phyloP scores from a whole-genome alignment of 2,888 invertebrate genomes.

The Microplitis deprimator region DNA sequence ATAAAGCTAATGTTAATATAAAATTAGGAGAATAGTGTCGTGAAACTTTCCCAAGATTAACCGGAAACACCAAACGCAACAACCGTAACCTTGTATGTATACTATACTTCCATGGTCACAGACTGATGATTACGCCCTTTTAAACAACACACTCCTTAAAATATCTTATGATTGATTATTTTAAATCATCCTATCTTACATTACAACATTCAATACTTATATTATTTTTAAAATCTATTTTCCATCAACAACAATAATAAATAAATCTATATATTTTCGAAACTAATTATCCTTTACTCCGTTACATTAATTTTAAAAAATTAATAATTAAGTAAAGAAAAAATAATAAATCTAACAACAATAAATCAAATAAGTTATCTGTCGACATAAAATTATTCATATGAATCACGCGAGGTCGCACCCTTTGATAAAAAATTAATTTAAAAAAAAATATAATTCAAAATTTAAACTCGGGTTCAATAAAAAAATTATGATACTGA shows the following conservation, averaged over 20 bases:
- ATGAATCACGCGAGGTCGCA: constrained; percentile 49
- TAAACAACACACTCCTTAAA: neutral
- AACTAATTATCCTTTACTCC: too few species aligned
- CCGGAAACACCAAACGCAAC: neutral
- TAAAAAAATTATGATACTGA: too few species aligned
- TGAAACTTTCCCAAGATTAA: neutral
- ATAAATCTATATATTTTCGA: too few species aligned
- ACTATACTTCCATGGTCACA: neutral
- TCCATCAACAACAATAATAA: too few species aligned
- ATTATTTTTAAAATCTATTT: too few species aligned
- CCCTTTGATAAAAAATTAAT: constrained; percentile 33
- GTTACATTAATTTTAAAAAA: too few species aligned
- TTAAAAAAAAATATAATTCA: constrained; percentile 12
- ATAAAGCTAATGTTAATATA: neutral
- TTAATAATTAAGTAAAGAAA: neutral
- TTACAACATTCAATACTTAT: too few species aligned
- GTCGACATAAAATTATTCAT: constrained; percentile 10
- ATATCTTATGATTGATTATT: neutral
- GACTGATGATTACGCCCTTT: neutral
- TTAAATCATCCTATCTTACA: neutral
- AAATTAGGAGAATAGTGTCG: neutral
- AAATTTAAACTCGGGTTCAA: neutral
- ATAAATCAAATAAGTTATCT: neutral
- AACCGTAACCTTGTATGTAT: neutral
- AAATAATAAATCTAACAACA: neutral